These are phyloP conservation scores for Ctenopoma kingsleyae DNA, from an alignment of 2,797 vertebrate genomes.

Conservation along the genomic window DNA sequence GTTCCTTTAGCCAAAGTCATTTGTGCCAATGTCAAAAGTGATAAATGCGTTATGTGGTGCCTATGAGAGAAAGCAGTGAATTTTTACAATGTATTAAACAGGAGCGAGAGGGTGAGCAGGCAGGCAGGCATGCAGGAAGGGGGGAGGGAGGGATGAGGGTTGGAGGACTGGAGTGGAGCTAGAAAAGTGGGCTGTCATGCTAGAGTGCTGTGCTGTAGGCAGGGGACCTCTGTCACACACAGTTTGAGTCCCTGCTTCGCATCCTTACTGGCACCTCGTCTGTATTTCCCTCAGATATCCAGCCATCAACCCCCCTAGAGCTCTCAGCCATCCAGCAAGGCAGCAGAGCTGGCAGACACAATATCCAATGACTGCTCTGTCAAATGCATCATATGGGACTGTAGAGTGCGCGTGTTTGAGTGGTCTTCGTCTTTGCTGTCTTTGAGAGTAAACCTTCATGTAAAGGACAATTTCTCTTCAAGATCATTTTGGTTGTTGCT, in stretches of 20 bases:
- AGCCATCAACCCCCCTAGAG: conserved; percentile 58
- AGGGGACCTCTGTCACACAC: conserved; percentile 68
- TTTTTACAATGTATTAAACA: conserved; percentile 76
- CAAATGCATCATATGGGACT: conserved; percentile 24
- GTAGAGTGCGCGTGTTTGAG: neutral
- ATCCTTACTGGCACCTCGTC: conserved; percentile 69
- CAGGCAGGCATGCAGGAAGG: conserved; percentile 13
- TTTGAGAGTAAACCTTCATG: neutral
- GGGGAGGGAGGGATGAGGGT: neutral
- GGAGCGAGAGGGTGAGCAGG: conserved; percentile 44
- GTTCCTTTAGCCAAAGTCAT: conserved; percentile 82
- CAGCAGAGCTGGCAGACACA: conserved; percentile 56
- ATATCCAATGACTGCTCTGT: conserved; percentile 51
- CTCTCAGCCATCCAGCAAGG: conserved; percentile 53
- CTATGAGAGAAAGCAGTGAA: conserved; percentile 71
- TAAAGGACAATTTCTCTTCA: neutral
- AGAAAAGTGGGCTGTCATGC: conserved; percentile 64
- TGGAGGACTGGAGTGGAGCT: conserved; percentile 21
- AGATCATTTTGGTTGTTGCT: neutral
- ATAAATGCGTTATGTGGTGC: conserved; percentile 82
- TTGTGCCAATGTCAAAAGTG: conserved; percentile 82
- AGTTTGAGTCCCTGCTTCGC: conserved; percentile 60
- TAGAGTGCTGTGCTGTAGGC: conserved; percentile 58
- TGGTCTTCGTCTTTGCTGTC: conserved; percentile 7
- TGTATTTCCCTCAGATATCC: conserved; percentile 78